Percentiles rank a stretch among this genome's conserved stretches.
phyloP scores from a whole-genome alignment of 1,140 invertebrate genomes.

The Habropoda laboriosa region DNA sequence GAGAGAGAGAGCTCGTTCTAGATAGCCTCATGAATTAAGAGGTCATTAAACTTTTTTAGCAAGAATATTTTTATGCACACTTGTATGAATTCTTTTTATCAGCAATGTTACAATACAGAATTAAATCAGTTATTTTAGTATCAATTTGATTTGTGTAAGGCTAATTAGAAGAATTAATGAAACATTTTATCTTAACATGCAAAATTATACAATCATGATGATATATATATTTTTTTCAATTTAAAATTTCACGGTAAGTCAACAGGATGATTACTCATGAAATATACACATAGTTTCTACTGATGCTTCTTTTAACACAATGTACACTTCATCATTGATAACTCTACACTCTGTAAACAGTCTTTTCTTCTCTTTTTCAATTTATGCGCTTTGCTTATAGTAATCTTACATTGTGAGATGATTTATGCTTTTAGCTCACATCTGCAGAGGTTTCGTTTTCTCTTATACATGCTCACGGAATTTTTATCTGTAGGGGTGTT shows the following conservation, averaged over 20 bases:
- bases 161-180: neutral
- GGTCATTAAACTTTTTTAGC: too few species aligned
- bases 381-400: slow-evolving; percentile 11
- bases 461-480: slow-evolving; percentile 40
- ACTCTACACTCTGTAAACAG: slow-evolving; percentile 24
- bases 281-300: neutral
- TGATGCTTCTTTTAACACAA: neutral
- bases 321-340: neutral
- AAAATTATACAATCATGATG: too few species aligned
- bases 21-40: too few species aligned
- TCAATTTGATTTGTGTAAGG: too few species aligned
- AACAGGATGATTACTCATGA: neutral
- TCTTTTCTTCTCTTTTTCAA: slow-evolving; percentile 4
- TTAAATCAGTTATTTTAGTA: too few species aligned
- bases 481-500: slow-evolving; percentile 46
- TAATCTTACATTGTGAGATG: neutral
- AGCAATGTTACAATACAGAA: neutral
- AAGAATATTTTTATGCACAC: neutral
- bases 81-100: neutral
- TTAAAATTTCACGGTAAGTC: neutral
- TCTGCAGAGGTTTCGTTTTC: neutral
- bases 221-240: neutral
- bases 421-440: slow-evolving; percentile 9
- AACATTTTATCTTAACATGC: too few species aligned
- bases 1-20: too few species aligned